Evolutionary conservation across 1,140 invertebrate species (phyloP).

Genomic region (Micrasema longulum): DNA sequence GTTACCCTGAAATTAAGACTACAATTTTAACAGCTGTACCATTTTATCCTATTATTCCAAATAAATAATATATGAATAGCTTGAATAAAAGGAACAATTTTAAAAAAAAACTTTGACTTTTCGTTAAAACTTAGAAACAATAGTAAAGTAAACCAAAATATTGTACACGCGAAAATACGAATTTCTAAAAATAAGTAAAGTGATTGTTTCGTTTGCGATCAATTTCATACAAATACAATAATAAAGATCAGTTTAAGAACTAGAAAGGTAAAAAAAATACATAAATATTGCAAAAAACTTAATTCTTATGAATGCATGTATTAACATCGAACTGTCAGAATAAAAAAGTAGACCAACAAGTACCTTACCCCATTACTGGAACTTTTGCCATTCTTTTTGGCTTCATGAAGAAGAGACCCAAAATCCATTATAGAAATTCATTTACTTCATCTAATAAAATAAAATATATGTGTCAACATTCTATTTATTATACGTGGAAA

Average conservation of each 20-base stretch:
- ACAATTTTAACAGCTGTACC: no score
- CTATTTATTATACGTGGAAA: slow-evolving; percentile 34
- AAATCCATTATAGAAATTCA: slow-evolving; percentile 71
- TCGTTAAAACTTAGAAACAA: no score
- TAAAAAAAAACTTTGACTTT: no score
- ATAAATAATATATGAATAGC: no score
- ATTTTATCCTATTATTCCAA: no score
- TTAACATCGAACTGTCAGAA: slow-evolving; percentile 45
- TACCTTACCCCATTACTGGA: slow-evolving; percentile 63
- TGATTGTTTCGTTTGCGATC: no score
- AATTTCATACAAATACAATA: no score
- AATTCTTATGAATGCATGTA: slow-evolving; percentile 18
- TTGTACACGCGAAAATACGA: no score
- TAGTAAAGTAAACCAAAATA: no score
- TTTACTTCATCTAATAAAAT: slow-evolving; percentile 2
- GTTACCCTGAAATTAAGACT: slow-evolving; percentile 59
- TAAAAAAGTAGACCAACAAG: slow-evolving; percentile 25
- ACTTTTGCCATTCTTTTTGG: slow-evolving; percentile 70
- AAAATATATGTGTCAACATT: slow-evolving; percentile 30
- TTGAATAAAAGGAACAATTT: no score
- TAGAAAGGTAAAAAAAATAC: slow-evolving; percentile 24
- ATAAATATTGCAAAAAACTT: no score
- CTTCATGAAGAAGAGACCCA: slow-evolving; percentile 70
- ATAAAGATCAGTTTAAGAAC: neutral
- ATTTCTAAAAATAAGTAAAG: no score